Evolutionary conservation across 2,113 vertebrate species (phyloP).

Genomic region (Alouatta palliata): DNA sequence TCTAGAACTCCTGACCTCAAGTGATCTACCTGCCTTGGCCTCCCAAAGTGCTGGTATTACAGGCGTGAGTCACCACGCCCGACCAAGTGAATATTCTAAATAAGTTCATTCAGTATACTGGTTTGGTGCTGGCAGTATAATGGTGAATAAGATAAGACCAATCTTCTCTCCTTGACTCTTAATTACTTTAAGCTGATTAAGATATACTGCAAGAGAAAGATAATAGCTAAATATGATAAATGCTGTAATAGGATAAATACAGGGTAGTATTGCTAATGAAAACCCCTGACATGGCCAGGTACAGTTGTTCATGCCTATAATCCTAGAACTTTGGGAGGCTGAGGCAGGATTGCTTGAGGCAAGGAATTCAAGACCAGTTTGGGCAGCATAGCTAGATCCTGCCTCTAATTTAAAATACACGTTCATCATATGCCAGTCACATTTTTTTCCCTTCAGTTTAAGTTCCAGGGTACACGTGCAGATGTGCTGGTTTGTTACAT

Average conservation of each 20-base stretch:
- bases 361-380: too few relatives aligned
- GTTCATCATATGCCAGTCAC: neutral
- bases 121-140: neutral
- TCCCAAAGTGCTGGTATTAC: too few relatives aligned
- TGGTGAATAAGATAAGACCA: neutral
- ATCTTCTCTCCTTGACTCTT: neutral
- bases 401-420: too few relatives aligned
- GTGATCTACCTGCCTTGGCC: too few relatives aligned
- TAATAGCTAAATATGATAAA: neutral
- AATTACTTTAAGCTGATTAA: neutral
- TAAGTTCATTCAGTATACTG: slow-evolving; percentile 15
- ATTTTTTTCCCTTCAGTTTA: neutral
- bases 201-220: neutral
- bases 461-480: too few relatives aligned
- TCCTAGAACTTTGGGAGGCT: too few relatives aligned
- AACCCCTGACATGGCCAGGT: neutral
- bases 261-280: neutral
- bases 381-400: too few relatives aligned
- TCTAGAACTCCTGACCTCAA: too few relatives aligned
- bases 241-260: neutral
- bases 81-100: neutral
- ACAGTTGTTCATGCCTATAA: too few relatives aligned
- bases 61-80: too few relatives aligned
- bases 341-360: too few relatives aligned
- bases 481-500: too few relatives aligned